Evolutionary conservation across 2,113 vertebrate genomes (phyloP), one percentile per base, ranked within the genome.

Genomic region (Anser brachyrhynchus): DNA sequence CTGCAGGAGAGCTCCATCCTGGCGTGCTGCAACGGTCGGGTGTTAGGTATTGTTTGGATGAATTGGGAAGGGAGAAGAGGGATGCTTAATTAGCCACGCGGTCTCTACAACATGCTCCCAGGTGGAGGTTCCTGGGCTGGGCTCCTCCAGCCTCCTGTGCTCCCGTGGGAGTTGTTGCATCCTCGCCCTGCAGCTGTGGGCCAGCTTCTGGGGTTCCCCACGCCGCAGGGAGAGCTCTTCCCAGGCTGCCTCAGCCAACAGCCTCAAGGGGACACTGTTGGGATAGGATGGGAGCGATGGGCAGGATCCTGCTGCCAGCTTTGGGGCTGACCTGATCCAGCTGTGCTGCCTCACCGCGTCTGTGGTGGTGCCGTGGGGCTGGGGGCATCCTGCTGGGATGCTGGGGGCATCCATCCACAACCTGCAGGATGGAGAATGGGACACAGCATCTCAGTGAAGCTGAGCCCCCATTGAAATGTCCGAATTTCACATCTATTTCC

Each of bases 201-300:
- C 16, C 62, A 75, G 49, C 72, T 37, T 15, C 79, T 74, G 72
- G 46, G 64, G 37, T 35, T 92, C 58, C 26, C 41, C 37, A 66
- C 33, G 19, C 10, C 57, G 80, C 67, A 1, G 0, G 17, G 72
- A 84, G 21, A 77, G 69, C 55, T 52, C 49, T 72, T 71, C 52
- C 70, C 80, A 13, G 65, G 73, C 78, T 73, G 74, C 62, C 91
- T 94, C 95, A 81, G 57, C 93, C 93, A 33, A 12, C 87, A 66
- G 0, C 95, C 96, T 96, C 91, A 87, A 92, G 95, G 80, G 95
- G 96, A 93, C 95, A 89, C 70, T 93, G 80, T 95, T 94, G 95
- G 92, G 90, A 94, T 11, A 49, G 91, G 71, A 85, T 73, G 93
- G 91, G 77, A 89, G 62, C 3, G 1, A 11, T 6, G 70, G 78